phyloP scores from a whole-genome alignment of 2,113 vertebrate species.

The Eonycteris spelaea region DNA sequence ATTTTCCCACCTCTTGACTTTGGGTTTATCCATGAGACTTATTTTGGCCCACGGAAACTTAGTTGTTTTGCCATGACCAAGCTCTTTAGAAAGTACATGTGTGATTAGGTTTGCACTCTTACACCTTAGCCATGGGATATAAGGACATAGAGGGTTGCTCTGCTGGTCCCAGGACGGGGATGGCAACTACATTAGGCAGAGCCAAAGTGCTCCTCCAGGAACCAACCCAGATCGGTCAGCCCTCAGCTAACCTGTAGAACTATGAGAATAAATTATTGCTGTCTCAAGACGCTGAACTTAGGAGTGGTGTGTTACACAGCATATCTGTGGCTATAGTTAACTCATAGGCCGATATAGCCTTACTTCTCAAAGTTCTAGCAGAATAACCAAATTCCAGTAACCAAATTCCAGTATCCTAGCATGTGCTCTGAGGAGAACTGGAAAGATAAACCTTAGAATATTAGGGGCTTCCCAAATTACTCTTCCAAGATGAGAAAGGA shows the following conservation, averaged over 20 bases:
- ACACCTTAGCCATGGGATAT: background rate
- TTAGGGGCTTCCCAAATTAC: background rate
- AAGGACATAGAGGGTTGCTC: background rate
- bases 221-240: background rate
- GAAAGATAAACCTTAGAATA: background rate
- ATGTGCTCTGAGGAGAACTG: background rate
- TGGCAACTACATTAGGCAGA: background rate
- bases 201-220: background rate
- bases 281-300: background rate
- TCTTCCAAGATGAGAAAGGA: background rate
- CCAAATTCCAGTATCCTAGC: background rate
- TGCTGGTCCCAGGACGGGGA: background rate
- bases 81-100: background rate
- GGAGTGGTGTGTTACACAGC: background rate
- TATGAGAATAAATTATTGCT: background rate
- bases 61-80: background rate
- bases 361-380: background rate
- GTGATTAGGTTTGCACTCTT: background rate
- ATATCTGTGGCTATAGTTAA: background rate
- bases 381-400: background rate
- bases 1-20: background rate
- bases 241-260: background rate
- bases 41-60: background rate
- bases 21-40: background rate
- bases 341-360: background rate